These are phyloP conservation scores for Crotalus horridus DNA, from an alignment of 2,113 vertebrate genomes.

Conservation along the genomic window DNA sequence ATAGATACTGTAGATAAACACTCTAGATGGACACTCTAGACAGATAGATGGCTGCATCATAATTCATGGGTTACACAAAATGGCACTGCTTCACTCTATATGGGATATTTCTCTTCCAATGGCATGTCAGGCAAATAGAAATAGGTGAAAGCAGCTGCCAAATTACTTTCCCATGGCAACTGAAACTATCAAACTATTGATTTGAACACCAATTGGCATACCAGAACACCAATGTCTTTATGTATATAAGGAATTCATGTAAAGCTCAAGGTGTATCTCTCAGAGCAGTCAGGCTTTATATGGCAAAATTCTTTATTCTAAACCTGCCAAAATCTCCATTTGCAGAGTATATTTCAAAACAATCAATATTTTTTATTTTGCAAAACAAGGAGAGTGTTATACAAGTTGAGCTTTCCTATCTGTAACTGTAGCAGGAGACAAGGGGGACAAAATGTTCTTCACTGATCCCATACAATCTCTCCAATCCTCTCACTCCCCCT, in stretches of 20 bases:
- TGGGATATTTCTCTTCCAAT: not conserved
- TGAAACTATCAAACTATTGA: not conserved
- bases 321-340: not conserved
- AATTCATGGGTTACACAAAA: not conserved
- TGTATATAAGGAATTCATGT: not conserved
- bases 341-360: not conserved
- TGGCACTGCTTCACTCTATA: not conserved
- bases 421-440: not conserved
- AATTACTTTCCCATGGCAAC: not conserved
- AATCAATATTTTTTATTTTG: not conserved
- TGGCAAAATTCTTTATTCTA: not conserved
- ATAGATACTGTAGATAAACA: not conserved
- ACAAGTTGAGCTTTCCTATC: not conserved
- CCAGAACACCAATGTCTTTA: not conserved
- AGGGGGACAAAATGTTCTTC: not conserved
- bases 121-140: not conserved
- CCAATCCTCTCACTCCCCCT: not conserved
- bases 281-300: not conserved
- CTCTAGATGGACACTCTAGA: no score
- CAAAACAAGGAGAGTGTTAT: not conserved
- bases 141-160: not conserved
- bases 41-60: not conserved
- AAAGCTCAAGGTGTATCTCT: not conserved
- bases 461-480: not conserved
- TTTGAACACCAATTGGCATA: not conserved